Conservation (phyloP, 2,797 vertebrate species). For the Anguilla anguilla region DNA sequence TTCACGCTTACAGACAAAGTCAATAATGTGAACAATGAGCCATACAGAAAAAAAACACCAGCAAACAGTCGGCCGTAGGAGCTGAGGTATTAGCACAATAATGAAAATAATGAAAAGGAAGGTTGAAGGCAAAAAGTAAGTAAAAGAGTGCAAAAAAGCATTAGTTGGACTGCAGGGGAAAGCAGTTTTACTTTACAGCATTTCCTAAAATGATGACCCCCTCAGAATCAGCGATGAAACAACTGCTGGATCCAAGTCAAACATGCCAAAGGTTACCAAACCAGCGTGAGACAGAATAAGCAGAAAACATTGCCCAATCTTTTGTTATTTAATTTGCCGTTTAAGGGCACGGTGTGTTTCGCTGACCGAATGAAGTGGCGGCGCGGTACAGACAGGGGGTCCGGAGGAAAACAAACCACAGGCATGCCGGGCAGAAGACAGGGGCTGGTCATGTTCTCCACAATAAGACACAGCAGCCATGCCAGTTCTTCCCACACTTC, state of each 20-base stretch:
- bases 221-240: background rate
- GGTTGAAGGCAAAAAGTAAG: background rate
- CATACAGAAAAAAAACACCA: background rate
- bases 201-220: conserved; percentile 12
- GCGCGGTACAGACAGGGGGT: background rate
- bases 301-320: conserved; percentile 18
- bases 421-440: conserved; percentile 47
- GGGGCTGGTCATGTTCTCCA: conserved; percentile 44
- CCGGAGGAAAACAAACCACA: conserved; percentile 16
- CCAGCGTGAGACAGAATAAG: conserved; percentile 10
- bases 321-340: conserved; percentile 7
- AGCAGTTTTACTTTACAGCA: background rate
- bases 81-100: background rate
- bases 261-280: conserved; percentile 20
- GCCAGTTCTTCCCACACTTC: conserved; percentile 35
- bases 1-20: background rate
- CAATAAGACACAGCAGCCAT: background rate
- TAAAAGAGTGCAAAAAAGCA: background rate
- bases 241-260: conserved; percentile 17
- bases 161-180: background rate
- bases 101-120: background rate
- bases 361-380: background rate
- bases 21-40: background rate
- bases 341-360: background rate
- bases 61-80: background rate